These are phyloP conservation scores for Boloria euphrosyne DNA, from an alignment of 2,888 invertebrate genomes.

Conservation along the genomic window DNA sequence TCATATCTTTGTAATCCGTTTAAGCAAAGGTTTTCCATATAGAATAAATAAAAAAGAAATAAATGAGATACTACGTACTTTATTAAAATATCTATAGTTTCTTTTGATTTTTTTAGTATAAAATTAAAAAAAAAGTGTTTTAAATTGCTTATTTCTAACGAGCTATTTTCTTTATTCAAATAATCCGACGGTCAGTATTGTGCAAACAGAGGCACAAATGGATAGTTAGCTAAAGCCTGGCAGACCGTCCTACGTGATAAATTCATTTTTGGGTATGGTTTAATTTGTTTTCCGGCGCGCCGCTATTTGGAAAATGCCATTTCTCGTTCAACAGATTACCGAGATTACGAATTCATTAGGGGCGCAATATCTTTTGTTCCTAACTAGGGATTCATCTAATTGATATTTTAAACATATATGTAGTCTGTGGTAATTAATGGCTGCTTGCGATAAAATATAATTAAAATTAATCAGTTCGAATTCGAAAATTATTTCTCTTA, in stretches of 20 bases:
- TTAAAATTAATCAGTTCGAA: no score
- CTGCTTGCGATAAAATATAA: background rate
- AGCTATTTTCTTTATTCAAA: conserved; percentile 16
- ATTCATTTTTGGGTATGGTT: conserved; percentile 80
- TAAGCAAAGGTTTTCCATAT: no score
- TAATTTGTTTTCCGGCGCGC: conserved; percentile 75
- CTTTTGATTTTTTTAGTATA: no score
- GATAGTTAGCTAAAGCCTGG: conserved; percentile 60
- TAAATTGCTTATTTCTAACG: background rate
- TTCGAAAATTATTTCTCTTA: no score
- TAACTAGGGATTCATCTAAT: conserved; percentile 62
- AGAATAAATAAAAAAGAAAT: no score
- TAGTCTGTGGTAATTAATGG: conserved; percentile 36
- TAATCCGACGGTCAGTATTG: conserved; percentile 39
- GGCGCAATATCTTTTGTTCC: conserved; percentile 71
- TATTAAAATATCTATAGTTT: no score
- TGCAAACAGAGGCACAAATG: conserved; percentile 50
- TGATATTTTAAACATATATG: conserved; percentile 74
- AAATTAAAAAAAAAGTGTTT: no score
- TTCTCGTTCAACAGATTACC: conserved; percentile 81
- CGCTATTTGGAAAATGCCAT: conserved; percentile 73
- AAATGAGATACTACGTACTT: no score
- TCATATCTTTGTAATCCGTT: no score
- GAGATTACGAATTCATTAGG: conserved; percentile 82
- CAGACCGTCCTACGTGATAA: conserved; percentile 66